phyloP scores from a whole-genome alignment of 2,888 invertebrate genomes.

The Agonum fuliginosum region DNA sequence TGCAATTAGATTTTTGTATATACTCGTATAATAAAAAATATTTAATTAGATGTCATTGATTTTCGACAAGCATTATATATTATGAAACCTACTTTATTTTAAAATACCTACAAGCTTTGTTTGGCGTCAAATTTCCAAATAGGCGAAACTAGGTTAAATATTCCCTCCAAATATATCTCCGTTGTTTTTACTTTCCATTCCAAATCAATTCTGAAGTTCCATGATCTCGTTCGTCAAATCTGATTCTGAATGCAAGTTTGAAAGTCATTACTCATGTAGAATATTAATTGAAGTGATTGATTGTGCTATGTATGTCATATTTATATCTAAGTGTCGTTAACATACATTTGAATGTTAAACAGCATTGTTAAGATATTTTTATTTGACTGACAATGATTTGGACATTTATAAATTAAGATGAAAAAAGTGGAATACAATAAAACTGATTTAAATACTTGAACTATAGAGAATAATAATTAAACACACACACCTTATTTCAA shows the following conservation, averaged over 20 bases:
- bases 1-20: too few relatives aligned
- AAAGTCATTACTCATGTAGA: not conserved
- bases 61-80: too few relatives aligned
- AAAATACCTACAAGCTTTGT: too few relatives aligned
- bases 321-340: slow-evolving; percentile 13
- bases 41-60: too few relatives aligned
- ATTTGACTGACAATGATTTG: not conserved
- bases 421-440: not conserved
- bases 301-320: slow-evolving; percentile 18
- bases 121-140: too few relatives aligned
- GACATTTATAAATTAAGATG: not conserved
- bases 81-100: too few relatives aligned
- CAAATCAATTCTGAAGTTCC: not conserved
- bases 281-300: slow-evolving; percentile 26
- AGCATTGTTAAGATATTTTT: slow-evolving; percentile 23
- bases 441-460: not conserved
- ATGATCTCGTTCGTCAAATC: not conserved
- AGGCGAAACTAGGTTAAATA: slow-evolving; percentile 10
- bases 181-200: slow-evolving; percentile 17
- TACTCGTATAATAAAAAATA: too few relatives aligned
- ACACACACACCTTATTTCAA: not conserved
- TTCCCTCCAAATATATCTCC: not conserved
- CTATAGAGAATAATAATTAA: not conserved
- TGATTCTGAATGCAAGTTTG: not conserved
- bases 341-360: slow-evolving; percentile 1